Percentiles rank a stretch among this genome's conserved stretches.
These are phyloP conservation scores for Gymnodraco acuticeps DNA, from an alignment of 2,797 vertebrate genomes.

Conservation along the genomic window DNA sequence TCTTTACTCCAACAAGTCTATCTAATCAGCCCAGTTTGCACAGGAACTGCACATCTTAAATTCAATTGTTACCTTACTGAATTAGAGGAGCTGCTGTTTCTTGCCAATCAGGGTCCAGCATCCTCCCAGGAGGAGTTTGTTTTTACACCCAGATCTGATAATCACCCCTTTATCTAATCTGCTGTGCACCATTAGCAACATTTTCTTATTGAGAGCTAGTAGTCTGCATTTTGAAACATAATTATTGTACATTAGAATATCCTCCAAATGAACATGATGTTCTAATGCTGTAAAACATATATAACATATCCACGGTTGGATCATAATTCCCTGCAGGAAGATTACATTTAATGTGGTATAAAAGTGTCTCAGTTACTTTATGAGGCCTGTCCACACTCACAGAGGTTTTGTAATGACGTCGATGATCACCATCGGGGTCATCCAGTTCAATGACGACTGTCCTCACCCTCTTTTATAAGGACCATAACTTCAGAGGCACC, in stretches of 20 bases:
- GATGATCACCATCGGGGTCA: not conserved
- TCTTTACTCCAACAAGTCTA: not conserved
- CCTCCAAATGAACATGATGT: not conserved
- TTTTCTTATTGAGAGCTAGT: not conserved
- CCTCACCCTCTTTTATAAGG: constrained; percentile 11
- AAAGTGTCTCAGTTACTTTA: constrained; percentile 23
- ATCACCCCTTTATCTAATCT: not conserved
- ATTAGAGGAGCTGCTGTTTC: not conserved
- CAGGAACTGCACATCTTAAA: constrained; percentile 2
- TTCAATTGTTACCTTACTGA: constrained; percentile 1
- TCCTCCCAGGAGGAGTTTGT: not conserved
- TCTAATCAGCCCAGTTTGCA: not conserved
- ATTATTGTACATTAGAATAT: not conserved
- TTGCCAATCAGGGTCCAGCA: not conserved
- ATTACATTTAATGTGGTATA: constrained; percentile 5
- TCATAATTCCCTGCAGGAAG: not conserved
- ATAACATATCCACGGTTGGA: not conserved
- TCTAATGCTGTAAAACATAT: not conserved
- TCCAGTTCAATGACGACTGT: constrained; percentile 4
- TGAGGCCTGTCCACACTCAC: constrained; percentile 20
- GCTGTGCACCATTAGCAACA: not conserved
- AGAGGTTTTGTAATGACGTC: constrained; percentile 18
- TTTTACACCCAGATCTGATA: not conserved
- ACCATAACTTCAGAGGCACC: not conserved
- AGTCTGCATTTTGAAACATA: not conserved